Conservation (phyloP, 1,140 invertebrate genomes). For the Penaeus indicus region DNA sequence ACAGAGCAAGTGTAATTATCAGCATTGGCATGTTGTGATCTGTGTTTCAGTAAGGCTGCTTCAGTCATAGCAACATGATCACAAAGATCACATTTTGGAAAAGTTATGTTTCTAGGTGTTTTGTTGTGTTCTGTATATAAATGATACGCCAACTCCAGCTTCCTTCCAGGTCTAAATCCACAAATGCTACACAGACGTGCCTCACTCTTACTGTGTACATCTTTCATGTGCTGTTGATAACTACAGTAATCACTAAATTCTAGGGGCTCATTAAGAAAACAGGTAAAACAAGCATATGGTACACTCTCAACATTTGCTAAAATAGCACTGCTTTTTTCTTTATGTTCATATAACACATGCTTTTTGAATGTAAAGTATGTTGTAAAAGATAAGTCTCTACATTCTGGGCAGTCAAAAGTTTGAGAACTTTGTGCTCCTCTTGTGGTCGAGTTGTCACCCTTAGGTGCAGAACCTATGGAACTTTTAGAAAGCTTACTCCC, state of each 20-base stretch:
- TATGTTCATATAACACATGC: slow-evolving; percentile 48
- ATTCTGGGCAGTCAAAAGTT: slow-evolving; percentile 55
- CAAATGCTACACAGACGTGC: slow-evolving; percentile 48
- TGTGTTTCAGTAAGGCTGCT: slow-evolving; percentile 52
- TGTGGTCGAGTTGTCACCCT: slow-evolving; percentile 13
- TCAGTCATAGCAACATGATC: slow-evolving; percentile 54
- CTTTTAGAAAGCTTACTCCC: slow-evolving; percentile 28
- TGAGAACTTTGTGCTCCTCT: slow-evolving; percentile 8
- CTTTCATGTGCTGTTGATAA: slow-evolving; percentile 59
- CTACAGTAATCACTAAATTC: slow-evolving; percentile 54
- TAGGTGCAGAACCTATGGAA: not conserved
- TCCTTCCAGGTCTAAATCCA: slow-evolving; percentile 42
- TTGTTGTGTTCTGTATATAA: slow-evolving; percentile 55
- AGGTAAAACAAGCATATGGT: slow-evolving; percentile 57
- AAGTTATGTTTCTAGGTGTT: slow-evolving; percentile 46
- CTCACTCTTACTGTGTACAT: slow-evolving; percentile 45
- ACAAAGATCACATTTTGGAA: slow-evolving; percentile 62
- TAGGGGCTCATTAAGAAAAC: slow-evolving; percentile 54
- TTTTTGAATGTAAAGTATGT: slow-evolving; percentile 55
- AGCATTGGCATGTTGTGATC: slow-evolving; percentile 56
- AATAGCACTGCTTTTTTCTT: slow-evolving; percentile 51
- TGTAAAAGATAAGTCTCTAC: slow-evolving; percentile 29
- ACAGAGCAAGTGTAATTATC: slow-evolving; percentile 59
- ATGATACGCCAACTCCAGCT: slow-evolving; percentile 56
- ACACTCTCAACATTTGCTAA: slow-evolving; percentile 48